phyloP scores from a whole-genome alignment of 2,797 vertebrate species.

The Enteromius thamalakanensis region DNA sequence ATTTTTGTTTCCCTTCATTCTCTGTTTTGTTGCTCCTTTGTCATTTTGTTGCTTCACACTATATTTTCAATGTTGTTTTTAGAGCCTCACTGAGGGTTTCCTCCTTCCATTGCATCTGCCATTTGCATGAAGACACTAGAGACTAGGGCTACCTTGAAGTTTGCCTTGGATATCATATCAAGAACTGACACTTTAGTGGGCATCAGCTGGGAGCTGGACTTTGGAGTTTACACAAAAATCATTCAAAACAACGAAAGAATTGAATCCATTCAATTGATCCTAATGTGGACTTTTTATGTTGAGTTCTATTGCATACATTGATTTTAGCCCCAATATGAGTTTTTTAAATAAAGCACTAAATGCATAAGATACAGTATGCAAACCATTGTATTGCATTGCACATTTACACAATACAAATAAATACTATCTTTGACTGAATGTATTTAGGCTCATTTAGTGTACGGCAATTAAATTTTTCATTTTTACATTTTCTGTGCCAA shows the following conservation, averaged over 20 bases:
- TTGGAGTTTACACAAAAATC: slow-evolving; percentile 17
- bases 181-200: slow-evolving; percentile 59
- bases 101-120: slow-evolving; percentile 71
- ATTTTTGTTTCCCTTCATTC: slow-evolving; percentile 25
- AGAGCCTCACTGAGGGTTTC: slow-evolving; percentile 77
- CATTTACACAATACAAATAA: slow-evolving; percentile 42
- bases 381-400: slow-evolving; percentile 37
- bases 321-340: slow-evolving; percentile 9
- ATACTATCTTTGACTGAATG: slow-evolving; percentile 45
- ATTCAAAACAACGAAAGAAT: slow-evolving; percentile 19
- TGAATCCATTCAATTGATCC: slow-evolving; percentile 16
- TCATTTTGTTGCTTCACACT: slow-evolving; percentile 51
- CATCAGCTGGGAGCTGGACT: slow-evolving; percentile 44
- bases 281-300: slow-evolving; percentile 6
- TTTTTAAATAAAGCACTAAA: background rate
- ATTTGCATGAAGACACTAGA: slow-evolving; percentile 74
- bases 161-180: slow-evolving; percentile 74
- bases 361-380: slow-evolving; percentile 39
- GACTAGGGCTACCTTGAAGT: slow-evolving; percentile 70
- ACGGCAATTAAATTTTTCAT: slow-evolving; percentile 27
- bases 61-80: slow-evolving; percentile 67
- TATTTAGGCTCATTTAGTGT: slow-evolving; percentile 38
- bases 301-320: slow-evolving; percentile 3
- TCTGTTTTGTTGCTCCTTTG: slow-evolving; percentile 45
- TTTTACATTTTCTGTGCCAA: slow-evolving; percentile 64